Evolutionary conservation across 2,797 vertebrate genomes (phyloP), one percentile per base, ranked within the genome.

Genomic region (Falco berigora): DNA sequence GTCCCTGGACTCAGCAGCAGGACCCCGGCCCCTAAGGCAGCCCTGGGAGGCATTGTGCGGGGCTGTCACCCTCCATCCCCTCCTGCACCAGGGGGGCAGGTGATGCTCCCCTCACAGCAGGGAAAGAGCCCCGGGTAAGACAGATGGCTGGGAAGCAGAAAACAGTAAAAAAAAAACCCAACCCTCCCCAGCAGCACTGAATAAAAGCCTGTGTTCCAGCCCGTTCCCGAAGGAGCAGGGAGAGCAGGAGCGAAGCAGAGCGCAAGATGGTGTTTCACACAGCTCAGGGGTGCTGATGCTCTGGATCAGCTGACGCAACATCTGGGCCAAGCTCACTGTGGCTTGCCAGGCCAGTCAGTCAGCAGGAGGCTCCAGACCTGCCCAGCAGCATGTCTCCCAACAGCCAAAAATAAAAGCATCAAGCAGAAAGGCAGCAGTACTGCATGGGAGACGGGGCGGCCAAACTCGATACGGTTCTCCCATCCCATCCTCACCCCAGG

Each of bases 1-100:
- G 28, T 32, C 11, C 44, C 30, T 27, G 59, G 36, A 38, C 36
- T 38, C 36, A 61, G 36, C 59, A 38, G 7, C 18, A 28, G 14
- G 53, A 21, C 22, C 16, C 15, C 42, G 56, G 49, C 14, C 25
- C 21, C 34, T 17, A 32, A 18, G 5, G 4, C 34, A 53, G 46
- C 8, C 24, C n/a, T 25, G 2, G 8, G 38, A 30, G 55, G 2
- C 25, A 40, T 0, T 4, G 23, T 2, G 14, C 0, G 5, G 49
- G 32, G 23, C 63, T 34, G 32, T 12, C 38, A 23, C 23, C 9
- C 12, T 68, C 15, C 28, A 10, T 8, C 18, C 71, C 8, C 18
- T 42, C 64, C 63, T 4, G 50, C 40, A 10, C 7, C 67, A 10
- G 25, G 58, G 11, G 34, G 55, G 73, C 30, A 38, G 30, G 8